Conservation (phyloP, 2,888 invertebrate species). For the Drosophila mettleri region DNA sequence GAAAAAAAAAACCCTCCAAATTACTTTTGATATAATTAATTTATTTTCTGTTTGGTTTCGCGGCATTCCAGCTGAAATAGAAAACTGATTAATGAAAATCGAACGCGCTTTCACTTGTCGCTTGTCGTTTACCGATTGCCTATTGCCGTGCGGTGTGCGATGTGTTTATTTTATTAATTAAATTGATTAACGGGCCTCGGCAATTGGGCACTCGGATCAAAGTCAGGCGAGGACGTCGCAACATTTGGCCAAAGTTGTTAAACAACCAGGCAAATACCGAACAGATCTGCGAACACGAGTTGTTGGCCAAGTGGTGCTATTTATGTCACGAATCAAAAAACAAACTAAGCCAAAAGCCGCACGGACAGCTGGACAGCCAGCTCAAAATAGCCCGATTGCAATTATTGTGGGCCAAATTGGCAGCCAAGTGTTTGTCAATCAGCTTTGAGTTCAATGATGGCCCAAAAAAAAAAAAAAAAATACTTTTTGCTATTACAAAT, state of each 20-base stretch:
- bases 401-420: constrained; percentile 47
- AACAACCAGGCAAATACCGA: constrained; percentile 38
- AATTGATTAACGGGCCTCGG: constrained; percentile 61
- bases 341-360: constrained; percentile 22
- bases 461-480: constrained; percentile 14
- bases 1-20: too few relatives aligned
- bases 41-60: constrained; percentile 12
- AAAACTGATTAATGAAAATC: constrained; percentile 58
- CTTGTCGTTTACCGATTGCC: not conserved
- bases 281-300: constrained; percentile 15
- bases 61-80: constrained; percentile 58
- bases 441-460: constrained; percentile 32
- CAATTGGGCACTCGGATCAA: constrained; percentile 33
- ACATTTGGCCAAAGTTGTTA: constrained; percentile 41
- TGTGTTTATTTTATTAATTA: constrained; percentile 67
- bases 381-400: constrained; percentile 41
- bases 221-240: constrained; percentile 43
- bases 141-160: not conserved
- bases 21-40: constrained; percentile 17
- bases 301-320: constrained; percentile 51
- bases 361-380: not conserved
- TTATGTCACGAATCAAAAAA: constrained; percentile 47
- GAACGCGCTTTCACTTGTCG: constrained; percentile 55
- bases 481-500: constrained; percentile 54
- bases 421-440: constrained; percentile 59